Percentiles rank a stretch among this genome's conserved stretches.
These are phyloP conservation scores for Mustela lutreola DNA, from an alignment of 2,113 vertebrate genomes.

Conservation along the genomic window DNA sequence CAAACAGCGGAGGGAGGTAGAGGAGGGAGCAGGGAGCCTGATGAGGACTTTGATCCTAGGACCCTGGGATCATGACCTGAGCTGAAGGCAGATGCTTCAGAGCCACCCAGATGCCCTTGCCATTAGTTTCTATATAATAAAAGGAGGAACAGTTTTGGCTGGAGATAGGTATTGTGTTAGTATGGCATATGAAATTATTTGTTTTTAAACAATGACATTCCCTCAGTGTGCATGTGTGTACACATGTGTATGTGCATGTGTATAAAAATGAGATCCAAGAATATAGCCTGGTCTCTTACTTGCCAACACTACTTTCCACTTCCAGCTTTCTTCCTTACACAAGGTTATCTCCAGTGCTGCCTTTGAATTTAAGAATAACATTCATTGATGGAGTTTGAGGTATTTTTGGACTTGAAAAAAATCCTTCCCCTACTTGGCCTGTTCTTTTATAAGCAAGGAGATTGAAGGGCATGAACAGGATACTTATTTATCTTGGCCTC, in stretches of 20 bases:
- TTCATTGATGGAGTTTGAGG: background rate
- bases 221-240: background rate
- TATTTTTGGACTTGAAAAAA: conserved; percentile 17
- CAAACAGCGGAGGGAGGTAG: too few relatives aligned
- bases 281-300: background rate
- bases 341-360: background rate
- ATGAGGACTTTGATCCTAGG: background rate
- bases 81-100: background rate
- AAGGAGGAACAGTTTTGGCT: conserved; percentile 36
- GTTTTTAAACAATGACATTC: conserved; percentile 12
- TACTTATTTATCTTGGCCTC: background rate
- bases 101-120: background rate
- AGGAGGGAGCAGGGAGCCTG: too few relatives aligned
- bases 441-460: background rate
- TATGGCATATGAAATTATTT: background rate
- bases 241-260: background rate
- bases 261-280: background rate
- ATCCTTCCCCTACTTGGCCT: background rate
- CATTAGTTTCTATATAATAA: background rate
- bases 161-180: background rate
- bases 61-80: background rate
- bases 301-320: background rate
- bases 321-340: background rate
- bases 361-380: conserved; percentile 35
- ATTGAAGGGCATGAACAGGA: background rate